Evolutionary conservation across 2,113 vertebrate genomes (phyloP).

Genomic region (Onychorhynchus coronatus): DNA sequence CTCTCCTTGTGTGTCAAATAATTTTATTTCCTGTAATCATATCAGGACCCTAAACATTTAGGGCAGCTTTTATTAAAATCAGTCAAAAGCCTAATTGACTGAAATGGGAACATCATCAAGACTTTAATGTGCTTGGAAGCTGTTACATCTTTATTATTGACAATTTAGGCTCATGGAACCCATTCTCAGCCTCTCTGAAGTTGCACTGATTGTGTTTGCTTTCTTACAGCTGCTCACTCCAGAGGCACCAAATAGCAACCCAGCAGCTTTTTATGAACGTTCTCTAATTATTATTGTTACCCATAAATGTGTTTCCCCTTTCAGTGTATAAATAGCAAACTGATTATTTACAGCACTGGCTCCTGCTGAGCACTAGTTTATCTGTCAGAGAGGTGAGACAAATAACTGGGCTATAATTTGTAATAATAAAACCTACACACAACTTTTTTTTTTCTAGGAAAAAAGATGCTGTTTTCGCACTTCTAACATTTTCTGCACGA

Average conservation of each 20-base stretch:
- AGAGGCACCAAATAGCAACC: conserved; percentile 29
- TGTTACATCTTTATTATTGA: conserved; percentile 41
- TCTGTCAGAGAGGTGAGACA: conserved; percentile 27
- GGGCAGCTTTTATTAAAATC: conserved; percentile 32
- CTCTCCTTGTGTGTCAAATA: neutral
- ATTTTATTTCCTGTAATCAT: neutral
- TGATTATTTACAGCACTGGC: conserved; percentile 50
- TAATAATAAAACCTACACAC: neutral
- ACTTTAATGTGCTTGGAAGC: conserved; percentile 28
- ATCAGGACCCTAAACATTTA: neutral
- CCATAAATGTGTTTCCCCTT: conserved; percentile 15
- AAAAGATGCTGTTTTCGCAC: neutral
- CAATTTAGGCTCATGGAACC: conserved; percentile 17
- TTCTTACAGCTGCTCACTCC: conserved; percentile 48
- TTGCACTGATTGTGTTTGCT: conserved; percentile 32
- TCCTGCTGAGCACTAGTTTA: conserved; percentile 5
- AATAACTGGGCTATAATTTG: conserved; percentile 4
- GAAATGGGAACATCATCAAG: conserved; percentile 23
- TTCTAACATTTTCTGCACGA: neutral
- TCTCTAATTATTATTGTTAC: conserved; percentile 53
- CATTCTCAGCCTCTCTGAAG: conserved; percentile 33
- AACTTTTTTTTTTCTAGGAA: neutral
- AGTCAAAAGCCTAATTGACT: neutral
- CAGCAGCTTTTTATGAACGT: conserved; percentile 6
- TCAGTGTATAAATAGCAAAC: conserved; percentile 37